Evolutionary conservation across 2,113 vertebrate genomes (phyloP).

Genomic region (Chionomys nivalis): DNA sequence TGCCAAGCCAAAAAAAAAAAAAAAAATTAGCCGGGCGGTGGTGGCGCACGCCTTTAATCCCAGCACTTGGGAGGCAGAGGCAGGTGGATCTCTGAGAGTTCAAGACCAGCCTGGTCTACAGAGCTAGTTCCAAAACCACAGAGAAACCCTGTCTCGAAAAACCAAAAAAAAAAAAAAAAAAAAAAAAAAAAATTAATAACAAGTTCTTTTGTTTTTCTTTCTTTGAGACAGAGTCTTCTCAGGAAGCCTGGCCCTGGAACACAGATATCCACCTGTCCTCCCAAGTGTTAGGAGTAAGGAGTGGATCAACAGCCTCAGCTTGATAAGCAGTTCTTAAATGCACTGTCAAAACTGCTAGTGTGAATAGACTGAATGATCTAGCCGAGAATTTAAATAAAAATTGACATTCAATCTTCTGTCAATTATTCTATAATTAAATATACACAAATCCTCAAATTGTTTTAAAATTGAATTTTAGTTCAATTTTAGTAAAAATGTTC

Average conservation of each 20-base stretch:
- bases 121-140: too few relatives aligned
- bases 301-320: background rate
- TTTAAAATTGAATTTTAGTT: constrained; percentile 26
- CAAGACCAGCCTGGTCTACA: too few relatives aligned
- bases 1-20: too few relatives aligned
- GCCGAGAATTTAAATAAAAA: constrained; percentile 42
- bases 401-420: constrained; percentile 13
- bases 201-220: background rate
- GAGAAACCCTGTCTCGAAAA: too few relatives aligned
- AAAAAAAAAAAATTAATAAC: too few relatives aligned
- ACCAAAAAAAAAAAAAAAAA: too few relatives aligned
- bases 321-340: background rate
- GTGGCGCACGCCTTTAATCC: too few relatives aligned
- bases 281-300: background rate
- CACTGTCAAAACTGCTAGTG: background rate
- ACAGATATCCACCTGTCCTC: background rate
- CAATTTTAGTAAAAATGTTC: constrained; percentile 11
- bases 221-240: background rate
- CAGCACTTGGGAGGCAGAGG: too few relatives aligned
- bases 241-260: background rate
- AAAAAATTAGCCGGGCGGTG: too few relatives aligned
- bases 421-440: constrained; percentile 26
- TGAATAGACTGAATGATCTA: constrained; percentile 9
- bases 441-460: background rate
- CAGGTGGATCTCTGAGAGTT: too few relatives aligned